Evolutionary conservation across 2,797 vertebrate species (phyloP).

Genomic region (Rhyacichthys aspro): DNA sequence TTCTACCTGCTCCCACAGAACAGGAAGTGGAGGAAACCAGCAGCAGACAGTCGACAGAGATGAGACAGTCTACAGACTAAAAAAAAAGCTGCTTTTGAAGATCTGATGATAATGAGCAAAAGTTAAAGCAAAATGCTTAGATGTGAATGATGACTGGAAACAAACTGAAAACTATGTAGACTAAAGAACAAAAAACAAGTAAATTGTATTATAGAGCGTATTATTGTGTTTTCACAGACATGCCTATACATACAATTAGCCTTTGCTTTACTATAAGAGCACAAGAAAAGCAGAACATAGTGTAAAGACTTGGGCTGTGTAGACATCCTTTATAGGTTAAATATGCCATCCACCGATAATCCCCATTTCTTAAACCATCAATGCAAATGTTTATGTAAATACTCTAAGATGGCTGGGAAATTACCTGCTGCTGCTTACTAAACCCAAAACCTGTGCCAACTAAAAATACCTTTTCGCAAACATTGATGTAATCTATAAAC

Average conservation of each 20-base stretch:
- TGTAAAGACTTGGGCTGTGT: too few relatives aligned
- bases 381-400: conserved; percentile 52
- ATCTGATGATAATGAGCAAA: conserved; percentile 1
- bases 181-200: background rate
- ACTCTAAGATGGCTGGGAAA: conserved; percentile 42
- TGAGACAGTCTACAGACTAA: conserved; percentile 24
- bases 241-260: too few relatives aligned
- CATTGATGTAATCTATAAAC: conserved; percentile 66
- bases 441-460: conserved; percentile 34
- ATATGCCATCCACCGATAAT: too few relatives aligned
- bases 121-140: conserved; percentile 3
- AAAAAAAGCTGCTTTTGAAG: conserved; percentile 23
- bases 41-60: conserved; percentile 42
- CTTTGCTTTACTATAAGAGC: too few relatives aligned
- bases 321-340: too few relatives aligned
- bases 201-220: too few relatives aligned
- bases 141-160: background rate
- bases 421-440: conserved; percentile 53
- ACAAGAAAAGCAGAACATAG: too few relatives aligned
- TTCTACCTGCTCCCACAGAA: conserved; percentile 32
- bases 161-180: background rate
- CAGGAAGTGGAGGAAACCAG: conserved; percentile 42
- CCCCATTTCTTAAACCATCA: too few relatives aligned
- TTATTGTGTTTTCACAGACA: background rate
- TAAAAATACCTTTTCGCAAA: conserved; percentile 64